phyloP scores from a whole-genome alignment of 2,797 vertebrate genomes.

The Schizothorax lantsangensis region DNA sequence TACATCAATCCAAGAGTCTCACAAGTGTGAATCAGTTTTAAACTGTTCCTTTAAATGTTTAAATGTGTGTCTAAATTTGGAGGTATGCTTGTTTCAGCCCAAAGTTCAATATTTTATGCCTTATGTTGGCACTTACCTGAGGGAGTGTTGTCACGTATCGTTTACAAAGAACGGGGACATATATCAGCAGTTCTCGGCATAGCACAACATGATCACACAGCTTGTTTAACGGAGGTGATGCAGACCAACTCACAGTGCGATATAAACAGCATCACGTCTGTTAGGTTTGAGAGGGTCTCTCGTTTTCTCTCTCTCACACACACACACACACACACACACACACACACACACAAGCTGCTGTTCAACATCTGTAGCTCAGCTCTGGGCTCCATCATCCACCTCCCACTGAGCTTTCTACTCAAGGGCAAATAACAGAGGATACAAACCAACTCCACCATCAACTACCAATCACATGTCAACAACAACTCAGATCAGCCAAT shows the following conservation, averaged over 20 bases:
- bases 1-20: neutral
- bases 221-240: slow-evolving; percentile 19
- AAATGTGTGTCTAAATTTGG: neutral
- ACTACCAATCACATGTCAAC: slow-evolving; percentile 21
- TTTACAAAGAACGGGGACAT: slow-evolving; percentile 25
- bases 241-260: slow-evolving; percentile 29
- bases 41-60: neutral
- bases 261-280: slow-evolving; percentile 33
- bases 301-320: slow-evolving; percentile 17
- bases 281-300: slow-evolving; percentile 51
- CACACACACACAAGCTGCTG: slow-evolving; percentile 52
- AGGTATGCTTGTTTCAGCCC: neutral
- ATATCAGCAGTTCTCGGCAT: slow-evolving; percentile 16
- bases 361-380: slow-evolving; percentile 60
- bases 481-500: neutral
- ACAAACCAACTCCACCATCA: slow-evolving; percentile 49
- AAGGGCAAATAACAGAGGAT: slow-evolving; percentile 43
- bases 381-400: slow-evolving; percentile 50
- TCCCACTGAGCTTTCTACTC: slow-evolving; percentile 47
- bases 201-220: slow-evolving; percentile 17
- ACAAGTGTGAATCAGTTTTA: too few species aligned
- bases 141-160: neutral
- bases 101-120: slow-evolving; percentile 17
- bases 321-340: neutral
- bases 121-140: neutral